Evolutionary conservation across 2,888 invertebrate genomes (phyloP).

Genomic region (Heteropelma amictum): DNA sequence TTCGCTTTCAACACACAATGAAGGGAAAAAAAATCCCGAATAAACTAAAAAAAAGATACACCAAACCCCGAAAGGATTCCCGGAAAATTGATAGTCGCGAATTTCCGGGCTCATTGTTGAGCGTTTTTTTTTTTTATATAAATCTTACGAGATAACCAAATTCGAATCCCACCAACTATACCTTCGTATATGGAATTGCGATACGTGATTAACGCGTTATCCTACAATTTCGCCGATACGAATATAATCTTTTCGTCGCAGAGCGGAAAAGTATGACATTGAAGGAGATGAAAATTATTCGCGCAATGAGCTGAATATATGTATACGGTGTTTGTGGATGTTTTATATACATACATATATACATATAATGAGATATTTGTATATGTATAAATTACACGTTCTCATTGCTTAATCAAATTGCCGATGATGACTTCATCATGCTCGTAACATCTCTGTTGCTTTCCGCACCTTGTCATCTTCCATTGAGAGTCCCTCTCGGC

Average conservation of each 20-base stretch:
- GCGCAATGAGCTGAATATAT: not conserved
- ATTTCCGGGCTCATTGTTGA: not conserved
- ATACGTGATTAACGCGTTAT: not conserved
- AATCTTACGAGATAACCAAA: not conserved
- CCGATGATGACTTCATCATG: conserved; percentile 60
- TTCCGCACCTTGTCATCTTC: conserved; percentile 40
- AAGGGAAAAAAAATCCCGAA: not conserved
- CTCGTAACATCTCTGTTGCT: conserved; percentile 32
- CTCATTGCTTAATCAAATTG: conserved; percentile 64
- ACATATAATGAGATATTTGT: too few species aligned
- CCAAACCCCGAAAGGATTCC: not conserved
- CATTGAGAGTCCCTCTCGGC: not conserved
- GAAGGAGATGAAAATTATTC: conserved; percentile 9
- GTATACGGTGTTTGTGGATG: too few species aligned
- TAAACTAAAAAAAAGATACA: conserved; percentile 16
- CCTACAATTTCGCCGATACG: conserved; percentile 1
- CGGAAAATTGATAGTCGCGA: not conserved
- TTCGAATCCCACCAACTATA: not conserved
- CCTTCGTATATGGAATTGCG: not conserved
- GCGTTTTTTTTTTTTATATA: not conserved
- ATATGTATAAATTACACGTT: too few species aligned
- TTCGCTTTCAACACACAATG: not conserved
- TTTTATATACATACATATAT: too few species aligned
- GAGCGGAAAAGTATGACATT: conserved; percentile 38
- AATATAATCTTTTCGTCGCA: conserved; percentile 30